Conservation (phyloP, 2,113 vertebrate species). For the Cavia aperea region DNA sequence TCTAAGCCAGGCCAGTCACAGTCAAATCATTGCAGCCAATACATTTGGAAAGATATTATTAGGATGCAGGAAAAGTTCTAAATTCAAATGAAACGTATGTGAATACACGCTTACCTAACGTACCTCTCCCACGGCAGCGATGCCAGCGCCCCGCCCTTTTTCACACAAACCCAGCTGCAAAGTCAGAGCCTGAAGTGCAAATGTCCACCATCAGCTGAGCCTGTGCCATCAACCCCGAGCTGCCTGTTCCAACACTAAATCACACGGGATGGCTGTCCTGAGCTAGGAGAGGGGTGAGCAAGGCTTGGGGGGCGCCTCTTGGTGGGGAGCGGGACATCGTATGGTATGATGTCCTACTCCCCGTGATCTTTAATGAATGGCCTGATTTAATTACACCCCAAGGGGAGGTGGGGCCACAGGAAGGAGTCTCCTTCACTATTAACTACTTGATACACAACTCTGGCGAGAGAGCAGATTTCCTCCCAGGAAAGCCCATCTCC, state of each 20-base stretch:
- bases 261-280: neutral
- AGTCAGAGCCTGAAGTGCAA: neutral
- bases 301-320: slow-evolving; percentile 17
- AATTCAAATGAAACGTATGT: neutral
- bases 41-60: neutral
- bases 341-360: too few relatives aligned
- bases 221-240: neutral
- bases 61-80: neutral
- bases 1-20: neutral
- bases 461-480: neutral
- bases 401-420: neutral
- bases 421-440: neutral
- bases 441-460: neutral
- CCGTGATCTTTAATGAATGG: neutral
- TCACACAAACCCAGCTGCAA: neutral
- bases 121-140: neutral
- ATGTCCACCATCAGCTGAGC: neutral
- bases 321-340: neutral
- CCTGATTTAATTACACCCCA: slow-evolving; percentile 36
- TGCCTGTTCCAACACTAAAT: neutral
- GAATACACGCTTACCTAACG: neutral
- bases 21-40: too few relatives aligned
- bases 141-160: neutral
- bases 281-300: neutral
- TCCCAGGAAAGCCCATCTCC: neutral